Evolutionary conservation across 92 coral and sea anemone genomes (phyloP), one percentile per base, ranked within the genome.

Genomic region (Zoanthus sociatus): DNA sequence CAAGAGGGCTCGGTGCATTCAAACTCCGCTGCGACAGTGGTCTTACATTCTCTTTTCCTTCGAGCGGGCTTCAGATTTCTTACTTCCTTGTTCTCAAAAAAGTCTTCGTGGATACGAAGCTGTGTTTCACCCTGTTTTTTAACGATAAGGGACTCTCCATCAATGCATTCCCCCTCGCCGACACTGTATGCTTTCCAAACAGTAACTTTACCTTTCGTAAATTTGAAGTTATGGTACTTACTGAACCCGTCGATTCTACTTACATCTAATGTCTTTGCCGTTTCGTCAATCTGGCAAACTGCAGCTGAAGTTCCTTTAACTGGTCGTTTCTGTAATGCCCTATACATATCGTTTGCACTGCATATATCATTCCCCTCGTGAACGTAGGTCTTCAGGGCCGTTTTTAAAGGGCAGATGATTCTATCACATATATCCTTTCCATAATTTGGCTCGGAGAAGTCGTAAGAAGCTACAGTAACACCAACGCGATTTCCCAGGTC

Each of bases 351-450:
- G 0, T 33, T 58, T 13, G 91, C 95, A 60, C 55, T 56, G 46
- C 76, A 45, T 6, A 90, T 68, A 89, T 92, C 88, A 53, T 92
- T 83, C 2, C 95, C 95, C 84, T 92, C 91, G 50, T 87, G 30
- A 54, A 77, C 82, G 69, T 77, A 54, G 1, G 71, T 53, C 42
- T 56, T 73, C 55, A 77, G 51, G 15, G 50, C 69, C 26, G 82
- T 20, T 78, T 90, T 90, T 84, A 87, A n/a, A 9, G 90, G 88
- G 72, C 93, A 90, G 16, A 90, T 82, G 30, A 90, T 77, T 8
- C 90, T 72, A 66, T 79, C 82, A 12, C 90, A 87, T 44, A 87
- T 83, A 71, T 87, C 87, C 9, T 87, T 87, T 10, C 90, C 93
- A 45, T 64, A 82, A 16, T 90, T 90, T 50, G 93, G 93, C 64